phyloP scores from a whole-genome alignment of 1,140 invertebrate genomes.

The Lethrus apterus region DNA sequence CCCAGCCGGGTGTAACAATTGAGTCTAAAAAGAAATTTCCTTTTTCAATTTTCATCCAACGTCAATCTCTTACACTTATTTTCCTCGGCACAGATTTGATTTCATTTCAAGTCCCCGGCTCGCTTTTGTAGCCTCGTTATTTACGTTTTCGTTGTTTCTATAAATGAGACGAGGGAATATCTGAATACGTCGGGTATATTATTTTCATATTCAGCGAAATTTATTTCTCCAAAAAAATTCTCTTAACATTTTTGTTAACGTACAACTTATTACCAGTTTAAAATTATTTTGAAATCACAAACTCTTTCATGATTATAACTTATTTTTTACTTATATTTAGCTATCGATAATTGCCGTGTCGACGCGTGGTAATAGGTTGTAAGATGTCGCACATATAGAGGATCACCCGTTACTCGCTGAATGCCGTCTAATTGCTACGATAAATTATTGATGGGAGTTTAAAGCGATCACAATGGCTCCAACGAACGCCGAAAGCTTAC shows the following conservation, averaged over 20 bases:
- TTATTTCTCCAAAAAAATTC: no score
- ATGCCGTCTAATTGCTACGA: conserved; percentile 16
- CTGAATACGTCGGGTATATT: no score
- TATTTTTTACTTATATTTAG: no score
- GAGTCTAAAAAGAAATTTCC: conserved; percentile 41
- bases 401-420: no score
- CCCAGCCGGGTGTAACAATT: conserved; percentile 37
- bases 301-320: no score
- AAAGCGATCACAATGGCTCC: conserved; percentile 17
- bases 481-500: conserved; percentile 8
- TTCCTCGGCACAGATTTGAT: conserved; percentile 39
- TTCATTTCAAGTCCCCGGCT: conserved; percentile 31
- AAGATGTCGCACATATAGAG: no score
- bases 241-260: no score
- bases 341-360: no score
- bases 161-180: conserved; percentile 20
- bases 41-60: conserved; percentile 41
- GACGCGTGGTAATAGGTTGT: no score
- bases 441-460: conserved; percentile 20
- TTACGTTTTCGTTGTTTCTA: conserved; percentile 36
- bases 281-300: no score
- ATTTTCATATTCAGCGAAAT: no score
- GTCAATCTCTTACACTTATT: conserved; percentile 40
- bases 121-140: conserved; percentile 29
- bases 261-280: no score